A percentile compares a stretch with the other conserved stretches of the same genome.
These are phyloP conservation scores for Beroe forskalii DNA, from an alignment of 37 sponge, comb jelly and placozoan genomes.

Conservation along the genomic window DNA sequence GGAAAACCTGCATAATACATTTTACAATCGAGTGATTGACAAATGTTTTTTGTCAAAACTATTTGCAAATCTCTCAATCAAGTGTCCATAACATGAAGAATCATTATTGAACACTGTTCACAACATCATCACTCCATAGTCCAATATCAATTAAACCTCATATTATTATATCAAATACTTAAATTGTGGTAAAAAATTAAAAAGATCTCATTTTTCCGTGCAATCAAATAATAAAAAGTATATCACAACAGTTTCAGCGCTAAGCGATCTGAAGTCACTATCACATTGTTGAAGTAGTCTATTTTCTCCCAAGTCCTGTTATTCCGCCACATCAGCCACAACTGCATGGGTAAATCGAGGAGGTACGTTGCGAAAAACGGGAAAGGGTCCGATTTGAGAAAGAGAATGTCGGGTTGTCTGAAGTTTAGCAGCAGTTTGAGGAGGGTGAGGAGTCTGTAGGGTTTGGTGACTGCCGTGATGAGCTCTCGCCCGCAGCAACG, in stretches of 20 bases:
- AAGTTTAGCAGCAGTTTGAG: background rate
- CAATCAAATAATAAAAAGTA: too few relatives aligned
- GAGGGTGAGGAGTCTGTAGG: background rate
- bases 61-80: too few relatives aligned
- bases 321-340: constrained; percentile 53
- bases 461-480: constrained; percentile 3
- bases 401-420: constrained; percentile 2
- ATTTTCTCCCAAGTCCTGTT: constrained; percentile 12
- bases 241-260: background rate
- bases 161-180: too few relatives aligned
- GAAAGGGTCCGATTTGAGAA: constrained; percentile 25
- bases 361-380: constrained; percentile 55
- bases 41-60: too few relatives aligned
- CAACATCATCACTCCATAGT: too few relatives aligned
- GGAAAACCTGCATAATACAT: too few relatives aligned
- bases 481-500: constrained; percentile 30
- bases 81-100: too few relatives aligned
- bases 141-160: too few relatives aligned
- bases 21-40: too few relatives aligned
- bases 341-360: constrained; percentile 37
- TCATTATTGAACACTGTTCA: too few relatives aligned
- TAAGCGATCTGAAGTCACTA: background rate
- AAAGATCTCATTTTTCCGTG: too few relatives aligned
- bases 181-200: too few relatives aligned
- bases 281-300: constrained; percentile 38